Evolutionary conservation across 2,797 vertebrate species (phyloP), one percentile per base, ranked within the genome.

Genomic region (Trachurus trachurus): DNA sequence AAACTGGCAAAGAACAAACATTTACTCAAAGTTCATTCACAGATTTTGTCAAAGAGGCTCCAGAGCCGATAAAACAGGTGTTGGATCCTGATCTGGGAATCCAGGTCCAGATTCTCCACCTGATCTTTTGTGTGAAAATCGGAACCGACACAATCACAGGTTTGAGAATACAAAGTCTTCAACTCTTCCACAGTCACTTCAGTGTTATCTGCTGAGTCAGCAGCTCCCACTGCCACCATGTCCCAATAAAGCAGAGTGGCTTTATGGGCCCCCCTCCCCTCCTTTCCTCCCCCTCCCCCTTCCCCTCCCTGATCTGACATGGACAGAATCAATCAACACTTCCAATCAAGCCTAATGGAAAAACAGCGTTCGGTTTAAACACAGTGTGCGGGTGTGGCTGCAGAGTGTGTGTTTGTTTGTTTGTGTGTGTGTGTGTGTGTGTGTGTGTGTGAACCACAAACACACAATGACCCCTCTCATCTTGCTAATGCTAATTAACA

Each of bases 341-440:
- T 83, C 82, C 85, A 92, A 92, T 93, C 90, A 90, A 56, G 73
- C 71, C 80, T 89, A 89, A 89, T 92, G 90, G 89, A 88, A 88
- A 45, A 89, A 78, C 67, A 67, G 62, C 29, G 49, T 37, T 74
- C 50, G 21, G 40, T 76, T 71, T 76, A 63, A 85, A 67, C 63
- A 85, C 69, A 75, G 44, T 62, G 39, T 26, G 9, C 0, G 50
- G 70, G 78, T 39, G 68, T 86, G 80, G 72, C 9, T 9, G 0
- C 22, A 49, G 52, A 45, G 64, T 61, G 39, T 66, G 54, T 53
- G 9, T 47, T 21, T 44, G 31, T 74, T n/a, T 45, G 44, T 26
- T 0, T 44, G 17, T 15, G 45, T 52, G 64, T 7, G 29, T 3
- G 45, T 45, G 53, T 47, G 7, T 45, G n/a, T 31, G 54, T 76